phyloP scores from a whole-genome alignment of 2,113 vertebrate species.

The Macrotis lagotis region DNA sequence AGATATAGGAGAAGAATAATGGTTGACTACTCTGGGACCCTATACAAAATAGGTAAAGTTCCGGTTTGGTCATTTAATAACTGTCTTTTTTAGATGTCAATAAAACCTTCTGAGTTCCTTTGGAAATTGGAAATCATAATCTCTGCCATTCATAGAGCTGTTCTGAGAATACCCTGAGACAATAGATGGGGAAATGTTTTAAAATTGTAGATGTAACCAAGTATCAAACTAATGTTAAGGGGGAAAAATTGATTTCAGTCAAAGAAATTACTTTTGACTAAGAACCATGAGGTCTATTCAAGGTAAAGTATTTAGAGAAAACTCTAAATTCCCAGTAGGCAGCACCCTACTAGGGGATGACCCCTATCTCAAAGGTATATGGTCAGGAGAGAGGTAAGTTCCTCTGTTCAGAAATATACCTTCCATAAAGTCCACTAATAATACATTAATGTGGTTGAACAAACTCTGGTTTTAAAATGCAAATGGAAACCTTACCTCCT shows the following conservation, averaged over 20 bases:
- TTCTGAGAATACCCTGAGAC: background rate
- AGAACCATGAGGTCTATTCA: background rate
- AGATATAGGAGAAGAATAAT: background rate
- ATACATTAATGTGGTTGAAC: background rate
- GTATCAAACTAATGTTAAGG: background rate
- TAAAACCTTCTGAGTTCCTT: background rate
- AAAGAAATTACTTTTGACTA: background rate
- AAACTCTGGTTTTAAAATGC: background rate
- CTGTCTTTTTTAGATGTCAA: background rate
- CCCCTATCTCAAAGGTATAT: background rate
- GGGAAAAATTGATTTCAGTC: background rate
- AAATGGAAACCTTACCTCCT: background rate
- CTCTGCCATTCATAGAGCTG: background rate
- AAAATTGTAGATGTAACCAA: background rate
- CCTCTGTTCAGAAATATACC: background rate
- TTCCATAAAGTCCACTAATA: background rate
- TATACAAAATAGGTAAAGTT: background rate
- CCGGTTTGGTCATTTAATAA: background rate
- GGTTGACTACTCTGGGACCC: background rate
- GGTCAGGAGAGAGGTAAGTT: background rate
- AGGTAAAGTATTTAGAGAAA: background rate
- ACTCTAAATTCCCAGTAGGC: background rate
- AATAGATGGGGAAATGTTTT: background rate
- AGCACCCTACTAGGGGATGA: background rate
- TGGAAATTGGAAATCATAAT: background rate